phyloP scores from a whole-genome alignment of 2,113 vertebrate species.

The Oncorhynchus clarkii region DNA sequence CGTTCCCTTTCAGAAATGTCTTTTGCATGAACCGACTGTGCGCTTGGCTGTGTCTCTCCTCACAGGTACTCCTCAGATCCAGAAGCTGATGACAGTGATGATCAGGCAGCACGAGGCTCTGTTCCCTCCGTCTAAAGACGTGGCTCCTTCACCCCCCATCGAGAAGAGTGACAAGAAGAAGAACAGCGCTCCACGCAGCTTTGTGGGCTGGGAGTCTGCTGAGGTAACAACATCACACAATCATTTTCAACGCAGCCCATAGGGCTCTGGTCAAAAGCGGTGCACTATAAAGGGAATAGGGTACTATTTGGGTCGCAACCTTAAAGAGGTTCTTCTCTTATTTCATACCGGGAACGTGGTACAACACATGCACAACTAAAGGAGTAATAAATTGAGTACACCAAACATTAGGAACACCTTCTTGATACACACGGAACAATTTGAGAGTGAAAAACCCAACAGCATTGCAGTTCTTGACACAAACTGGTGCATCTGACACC shows the following conservation, averaged over 20 bases:
- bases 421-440: too few relatives aligned
- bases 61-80: constrained; percentile 90
- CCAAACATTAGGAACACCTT: too few relatives aligned
- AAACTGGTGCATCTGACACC: too few relatives aligned
- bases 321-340: background rate
- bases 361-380: too few relatives aligned
- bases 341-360: too few relatives aligned
- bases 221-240: constrained; percentile 59
- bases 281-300: background rate
- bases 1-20: too few relatives aligned
- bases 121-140: constrained; percentile 85
- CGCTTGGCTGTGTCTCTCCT: constrained; percentile 6
- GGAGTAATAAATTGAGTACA: too few relatives aligned
- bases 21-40: too few relatives aligned
- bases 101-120: constrained; percentile 86
- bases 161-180: constrained; percentile 73
- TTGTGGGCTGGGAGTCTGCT: constrained; percentile 90
- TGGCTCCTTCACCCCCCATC: constrained; percentile 62
- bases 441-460: too few relatives aligned
- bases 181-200: constrained; percentile 75
- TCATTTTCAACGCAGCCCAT: too few relatives aligned
- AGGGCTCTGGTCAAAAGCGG: background rate
- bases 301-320: too few relatives aligned
- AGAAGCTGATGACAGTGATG: constrained; percentile 94
- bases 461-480: too few relatives aligned